Evolutionary conservation across 2,888 invertebrate species (phyloP).

Genomic region (Actias luna): DNA sequence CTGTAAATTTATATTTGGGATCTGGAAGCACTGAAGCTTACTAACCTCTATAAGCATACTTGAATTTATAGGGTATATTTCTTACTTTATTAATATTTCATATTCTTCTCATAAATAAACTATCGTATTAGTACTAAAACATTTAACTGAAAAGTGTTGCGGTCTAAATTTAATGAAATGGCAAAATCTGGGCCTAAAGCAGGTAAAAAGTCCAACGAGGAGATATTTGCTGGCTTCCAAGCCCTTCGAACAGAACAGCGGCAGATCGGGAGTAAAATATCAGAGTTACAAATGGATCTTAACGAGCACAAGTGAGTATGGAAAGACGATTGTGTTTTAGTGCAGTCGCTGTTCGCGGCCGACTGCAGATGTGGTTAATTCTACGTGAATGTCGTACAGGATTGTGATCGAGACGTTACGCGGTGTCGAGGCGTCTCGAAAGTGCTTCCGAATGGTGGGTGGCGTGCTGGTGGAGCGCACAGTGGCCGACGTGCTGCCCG

Average conservation of each 20-base stretch:
- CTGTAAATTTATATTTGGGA: too few species aligned
- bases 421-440: slow-evolving; percentile 90
- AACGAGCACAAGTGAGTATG: slow-evolving; percentile 95
- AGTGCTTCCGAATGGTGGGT: slow-evolving; percentile 96
- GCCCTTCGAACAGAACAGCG: slow-evolving; percentile 93
- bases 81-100: too few species aligned
- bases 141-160: not conserved
- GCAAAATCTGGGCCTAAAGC: slow-evolving; percentile 7
- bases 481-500: slow-evolving; percentile 94
- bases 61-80: too few species aligned
- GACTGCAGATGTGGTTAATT: not conserved
- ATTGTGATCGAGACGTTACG: slow-evolving; percentile 96
- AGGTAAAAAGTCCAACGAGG: slow-evolving; percentile 85
- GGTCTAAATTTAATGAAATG: slow-evolving; percentile 51
- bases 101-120: not conserved
- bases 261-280: slow-evolving; percentile 91
- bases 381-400: slow-evolving; percentile 71
- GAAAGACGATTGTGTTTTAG: too few species aligned
- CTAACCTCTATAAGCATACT: too few species aligned
- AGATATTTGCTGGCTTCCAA: slow-evolving; percentile 94
- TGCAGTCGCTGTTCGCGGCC: too few species aligned
- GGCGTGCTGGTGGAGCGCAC: slow-evolving; percentile 96
- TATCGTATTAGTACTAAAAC: not conserved
- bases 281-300: slow-evolving; percentile 95
- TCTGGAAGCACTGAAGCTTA: too few species aligned